Evolutionary conservation across 2,888 invertebrate genomes (phyloP).

Genomic region (Neoascia interrupta): DNA sequence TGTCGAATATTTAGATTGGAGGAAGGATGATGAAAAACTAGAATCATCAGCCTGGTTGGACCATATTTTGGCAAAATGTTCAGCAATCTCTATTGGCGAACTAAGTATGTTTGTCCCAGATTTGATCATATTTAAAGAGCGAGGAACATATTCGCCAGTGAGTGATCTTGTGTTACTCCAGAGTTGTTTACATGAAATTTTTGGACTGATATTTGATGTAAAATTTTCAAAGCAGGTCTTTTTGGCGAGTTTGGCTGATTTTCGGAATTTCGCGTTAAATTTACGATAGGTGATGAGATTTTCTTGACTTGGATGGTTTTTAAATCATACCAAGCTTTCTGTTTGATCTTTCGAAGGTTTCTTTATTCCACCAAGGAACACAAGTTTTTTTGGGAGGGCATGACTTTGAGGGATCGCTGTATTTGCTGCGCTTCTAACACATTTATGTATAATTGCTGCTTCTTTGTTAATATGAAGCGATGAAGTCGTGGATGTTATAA

Average conservation of each 20-base stretch:
- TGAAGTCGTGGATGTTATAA: no score
- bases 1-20: background rate
- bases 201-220: background rate
- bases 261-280: background rate
- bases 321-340: background rate
- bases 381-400: background rate
- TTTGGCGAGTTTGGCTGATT: background rate
- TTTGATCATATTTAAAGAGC: background rate
- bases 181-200: background rate
- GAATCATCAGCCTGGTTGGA: background rate
- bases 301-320: background rate
- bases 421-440: no score
- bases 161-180: background rate
- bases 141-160: background rate
- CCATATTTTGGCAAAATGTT: constrained; percentile 8
- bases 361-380: constrained; percentile 1
- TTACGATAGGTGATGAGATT: constrained; percentile 6
- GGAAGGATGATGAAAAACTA: background rate
- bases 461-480: background rate
- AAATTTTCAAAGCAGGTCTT: constrained; percentile 1
- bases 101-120: background rate
- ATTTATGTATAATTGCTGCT: no score
- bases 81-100: background rate
- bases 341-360: background rate
- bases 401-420: background rate